A percentile compares a stretch with the other conserved stretches of the same genome.
Conservation (phyloP, 2,888 invertebrate species). For the Conchocele bisecta region DNA sequence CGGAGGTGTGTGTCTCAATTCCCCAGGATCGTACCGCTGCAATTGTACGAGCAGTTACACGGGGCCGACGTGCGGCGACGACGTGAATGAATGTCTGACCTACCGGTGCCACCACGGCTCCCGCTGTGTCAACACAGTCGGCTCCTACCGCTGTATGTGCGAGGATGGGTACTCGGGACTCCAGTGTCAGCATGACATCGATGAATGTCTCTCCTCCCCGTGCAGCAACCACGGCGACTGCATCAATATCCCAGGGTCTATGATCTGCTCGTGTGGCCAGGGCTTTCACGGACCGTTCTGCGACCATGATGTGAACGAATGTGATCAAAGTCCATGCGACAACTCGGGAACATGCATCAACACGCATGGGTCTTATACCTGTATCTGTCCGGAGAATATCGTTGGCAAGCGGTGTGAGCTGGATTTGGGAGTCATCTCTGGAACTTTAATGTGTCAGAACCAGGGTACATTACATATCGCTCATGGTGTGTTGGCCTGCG, state of each 20-base stretch:
- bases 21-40: slow-evolving; percentile 8
- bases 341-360: neutral
- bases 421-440: too few relatives aligned
- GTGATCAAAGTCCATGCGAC: neutral
- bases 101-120: neutral
- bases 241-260: slow-evolving; percentile 29
- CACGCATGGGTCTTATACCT: neutral
- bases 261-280: slow-evolving; percentile 10
- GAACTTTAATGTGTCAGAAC: too few relatives aligned
- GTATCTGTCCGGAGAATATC: too few relatives aligned
- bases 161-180: slow-evolving; percentile 12
- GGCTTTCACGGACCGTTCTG: slow-evolving; percentile 23
- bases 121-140: neutral
- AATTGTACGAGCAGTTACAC: slow-evolving; percentile 4
- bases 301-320: neutral
- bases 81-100: neutral
- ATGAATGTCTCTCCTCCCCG: slow-evolving; percentile 18
- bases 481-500: too few relatives aligned
- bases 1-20: slow-evolving; percentile 9
- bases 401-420: too few relatives aligned
- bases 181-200: slow-evolving; percentile 18
- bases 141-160: slow-evolving; percentile 8
- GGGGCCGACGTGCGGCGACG: neutral
- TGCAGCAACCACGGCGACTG: slow-evolving; percentile 23
- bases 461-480: too few relatives aligned